Evolutionary conservation across 1,140 invertebrate species (phyloP), one percentile per base, ranked within the genome.

Genomic region (Theocolax elegans): DNA sequence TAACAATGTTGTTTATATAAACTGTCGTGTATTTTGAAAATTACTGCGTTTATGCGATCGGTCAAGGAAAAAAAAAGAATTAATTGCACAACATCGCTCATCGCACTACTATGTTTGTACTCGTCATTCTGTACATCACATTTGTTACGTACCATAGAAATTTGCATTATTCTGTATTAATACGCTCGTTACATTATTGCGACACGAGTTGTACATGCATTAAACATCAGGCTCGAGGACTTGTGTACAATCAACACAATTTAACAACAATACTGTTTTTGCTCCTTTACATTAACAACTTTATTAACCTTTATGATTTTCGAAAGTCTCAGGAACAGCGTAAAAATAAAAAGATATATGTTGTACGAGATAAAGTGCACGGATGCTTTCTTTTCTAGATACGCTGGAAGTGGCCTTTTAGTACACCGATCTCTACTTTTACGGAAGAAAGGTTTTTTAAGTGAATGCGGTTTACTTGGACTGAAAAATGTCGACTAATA

Each of bases 141-240:
- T 53, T 54, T 29, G 31, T 29, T 54, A 64, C 31, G 8, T 31
- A 25, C 46, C 19, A 21, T 7, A 13, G 25, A 65, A 40, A 65
- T 65, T 65, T 27, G 38, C 49, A 49, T 65, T 54, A 65, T 65
- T 65, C 63, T 42, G 35, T 53, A 65, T 54, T 65, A 65, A 65
- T 54, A 51, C 21, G 49, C 48, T 53, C n/a, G 49, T 54, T 27
- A 42, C 35, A 49, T 54, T 65, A 64, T 64, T 64, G 51, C 23
- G 23, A 46, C 46, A 51, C 35, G 29, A 42, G 49, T n/a, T 35
- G n/a, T 17, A 23, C 25, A 42, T 54, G 46, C 63, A 54, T 65
- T 53, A 65, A 65, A 65, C 63, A 65, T 65, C 25, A 65, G 35
- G 40, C 49, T 29, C 21, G 19, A 53, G 35, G 35, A 65, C 27